These are phyloP conservation scores for Brenthis hecate DNA, from an alignment of 2,888 invertebrate species.

Conservation along the genomic window DNA sequence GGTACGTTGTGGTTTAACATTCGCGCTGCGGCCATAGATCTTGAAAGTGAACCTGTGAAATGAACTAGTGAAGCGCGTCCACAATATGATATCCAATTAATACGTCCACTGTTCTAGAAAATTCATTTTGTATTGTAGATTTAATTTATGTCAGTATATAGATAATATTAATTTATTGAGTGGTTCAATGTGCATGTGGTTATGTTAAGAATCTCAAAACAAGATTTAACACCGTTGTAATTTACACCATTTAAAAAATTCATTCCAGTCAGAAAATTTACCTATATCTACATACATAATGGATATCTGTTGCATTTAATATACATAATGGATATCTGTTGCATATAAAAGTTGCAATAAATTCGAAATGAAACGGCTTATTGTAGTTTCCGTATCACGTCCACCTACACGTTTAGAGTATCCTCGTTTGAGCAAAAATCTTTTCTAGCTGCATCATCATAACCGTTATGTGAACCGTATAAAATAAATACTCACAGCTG, in stretches of 20 bases:
- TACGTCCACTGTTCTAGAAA: constrained; percentile 23
- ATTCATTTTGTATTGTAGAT: background rate
- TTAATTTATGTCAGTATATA: background rate
- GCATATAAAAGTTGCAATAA: constrained; percentile 8
- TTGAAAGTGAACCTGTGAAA: constrained; percentile 78
- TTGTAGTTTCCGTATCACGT: constrained; percentile 44
- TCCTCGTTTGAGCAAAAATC: constrained; percentile 52
- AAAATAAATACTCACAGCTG: constrained; percentile 33
- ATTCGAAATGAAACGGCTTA: constrained; percentile 22
- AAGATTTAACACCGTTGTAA: too few species aligned
- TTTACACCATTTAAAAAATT: too few species aligned
- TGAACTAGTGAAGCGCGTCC: constrained; percentile 74
- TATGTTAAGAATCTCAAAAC: too few species aligned
- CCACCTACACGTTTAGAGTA: constrained; percentile 57
- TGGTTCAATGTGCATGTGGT: too few species aligned
- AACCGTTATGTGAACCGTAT: constrained; percentile 59
- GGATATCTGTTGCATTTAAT: too few species aligned
- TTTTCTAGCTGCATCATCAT: constrained; percentile 58
- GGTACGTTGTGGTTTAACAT: constrained; percentile 63
- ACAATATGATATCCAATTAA: constrained; percentile 50
- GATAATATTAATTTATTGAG: background rate
- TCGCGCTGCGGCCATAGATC: constrained; percentile 58
- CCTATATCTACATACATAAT: too few species aligned
- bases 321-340: too few species aligned
- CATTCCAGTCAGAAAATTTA: too few species aligned